Conservation (phyloP, 2,113 vertebrate species). For the Lepisosteus osseus region DNA sequence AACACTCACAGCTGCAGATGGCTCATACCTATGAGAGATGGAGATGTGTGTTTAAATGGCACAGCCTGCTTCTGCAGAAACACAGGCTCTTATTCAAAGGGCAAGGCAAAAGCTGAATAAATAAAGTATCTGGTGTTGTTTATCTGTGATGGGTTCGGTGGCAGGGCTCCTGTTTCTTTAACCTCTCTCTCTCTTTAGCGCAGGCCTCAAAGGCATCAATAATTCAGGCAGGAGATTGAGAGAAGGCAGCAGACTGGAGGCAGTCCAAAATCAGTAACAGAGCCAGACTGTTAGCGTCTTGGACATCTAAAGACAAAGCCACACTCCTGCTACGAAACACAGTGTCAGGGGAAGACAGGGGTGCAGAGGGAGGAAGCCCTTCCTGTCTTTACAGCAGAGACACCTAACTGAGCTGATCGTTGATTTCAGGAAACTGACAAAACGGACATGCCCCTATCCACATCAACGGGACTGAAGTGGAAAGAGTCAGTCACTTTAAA, state of each 20-base stretch:
- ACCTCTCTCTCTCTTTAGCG: slow-evolving; percentile 30
- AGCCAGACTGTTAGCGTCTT: not conserved
- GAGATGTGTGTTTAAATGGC: not conserved
- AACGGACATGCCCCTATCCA: too few species aligned
- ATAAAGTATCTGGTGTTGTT: slow-evolving; percentile 72
- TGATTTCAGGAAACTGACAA: too few species aligned
- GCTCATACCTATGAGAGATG: too few species aligned
- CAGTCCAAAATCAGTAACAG: slow-evolving; percentile 30
- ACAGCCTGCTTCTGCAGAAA: not conserved
- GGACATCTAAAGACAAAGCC: too few species aligned
- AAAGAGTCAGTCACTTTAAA: too few species aligned
- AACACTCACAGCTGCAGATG: too few species aligned
- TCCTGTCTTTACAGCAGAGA: too few species aligned
- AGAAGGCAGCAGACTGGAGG: slow-evolving; percentile 46
- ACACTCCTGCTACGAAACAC: too few species aligned
- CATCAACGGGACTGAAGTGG: too few species aligned
- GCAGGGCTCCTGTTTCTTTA: slow-evolving; percentile 61
- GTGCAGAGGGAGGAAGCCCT: too few species aligned
- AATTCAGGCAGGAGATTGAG: slow-evolving; percentile 61
- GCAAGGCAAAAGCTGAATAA: slow-evolving; percentile 63
- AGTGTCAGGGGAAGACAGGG: too few species aligned
- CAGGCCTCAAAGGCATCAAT: slow-evolving; percentile 56
- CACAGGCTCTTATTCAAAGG: slow-evolving; percentile 49
- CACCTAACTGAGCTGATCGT: too few species aligned
- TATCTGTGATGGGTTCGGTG: slow-evolving; percentile 58